Evolutionary conservation across 1,140 invertebrate genomes (phyloP), one percentile per base, ranked within the genome.

Genomic region (Cherax destructor): DNA sequence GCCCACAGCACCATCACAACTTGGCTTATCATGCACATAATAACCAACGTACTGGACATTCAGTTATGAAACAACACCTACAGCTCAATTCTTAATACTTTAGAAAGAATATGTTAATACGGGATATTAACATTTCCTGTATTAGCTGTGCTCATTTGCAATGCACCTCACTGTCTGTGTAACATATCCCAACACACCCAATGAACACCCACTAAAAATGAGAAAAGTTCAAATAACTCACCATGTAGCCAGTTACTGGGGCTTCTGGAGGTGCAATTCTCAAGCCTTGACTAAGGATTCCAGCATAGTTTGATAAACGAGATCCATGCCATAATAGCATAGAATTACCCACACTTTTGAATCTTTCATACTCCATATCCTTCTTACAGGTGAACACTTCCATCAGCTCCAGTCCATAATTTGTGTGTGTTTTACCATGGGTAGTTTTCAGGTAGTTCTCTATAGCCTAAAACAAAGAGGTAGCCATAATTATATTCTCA

Each of bases 281-380:
- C 56, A 96, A 94, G 47, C 96, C 96, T 93, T 96, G 95, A 18
- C 95, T 95, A 5, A 96, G 93, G 93, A 96, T 96, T 80, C 96
- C 96, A 84, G 95, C 95, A 94, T 94, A 96, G 93, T 96, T 96
- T 18, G 95, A 95, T 11, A 95, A 93, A n/a, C 96, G 93, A 21
- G 95, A 96, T 18, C 96, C 96, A 92, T 96, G 96, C 95, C 96
- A 96, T 52, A 96, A 93, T 16, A 96, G 93, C 93, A 95, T 94
- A 18, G 74, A 59, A 86, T 94, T 94, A 16, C 93, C 94, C 65
- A 92, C 47, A 79, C 93, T 90, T 72, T 90, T 93, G 92, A 94
- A 94, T 47, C 89, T 83, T 41, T 91, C 21, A 24, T 92, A n/a
- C 86, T 94, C 94, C 84, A 41, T 61, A 74, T 80, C 91, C 78